Evolutionary conservation across 2,888 invertebrate species (phyloP).

Genomic region (Sarcophaga rosellei): DNA sequence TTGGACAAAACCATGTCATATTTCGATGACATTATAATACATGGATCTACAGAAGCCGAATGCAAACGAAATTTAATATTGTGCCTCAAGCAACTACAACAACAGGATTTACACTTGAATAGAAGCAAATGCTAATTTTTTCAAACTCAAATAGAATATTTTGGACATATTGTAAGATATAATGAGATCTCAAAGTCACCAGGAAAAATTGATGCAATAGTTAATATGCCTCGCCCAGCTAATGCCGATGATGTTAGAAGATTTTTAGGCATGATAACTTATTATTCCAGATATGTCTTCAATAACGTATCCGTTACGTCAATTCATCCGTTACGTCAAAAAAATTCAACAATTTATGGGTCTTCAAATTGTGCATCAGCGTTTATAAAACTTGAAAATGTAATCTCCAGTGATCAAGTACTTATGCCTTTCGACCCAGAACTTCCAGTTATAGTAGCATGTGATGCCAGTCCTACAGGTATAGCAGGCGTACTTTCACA

Average conservation of each 20-base stretch:
- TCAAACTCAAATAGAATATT: constrained; percentile 59
- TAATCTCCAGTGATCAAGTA: constrained; percentile 41
- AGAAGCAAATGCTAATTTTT: constrained; percentile 43
- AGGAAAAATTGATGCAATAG: constrained; percentile 56
- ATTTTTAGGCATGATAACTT: constrained; percentile 61
- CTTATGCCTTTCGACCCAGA: constrained; percentile 25
- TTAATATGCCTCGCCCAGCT: constrained; percentile 42
- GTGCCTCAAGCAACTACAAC: constrained; percentile 44
- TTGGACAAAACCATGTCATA: too few relatives aligned
- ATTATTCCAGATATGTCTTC: constrained; percentile 56
- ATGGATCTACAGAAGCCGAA: too few relatives aligned
- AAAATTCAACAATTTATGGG: constrained; percentile 40
- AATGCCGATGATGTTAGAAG: constrained; percentile 49
- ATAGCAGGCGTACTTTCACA: constrained; percentile 56
- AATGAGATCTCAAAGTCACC: constrained; percentile 55
- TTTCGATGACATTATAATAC: too few relatives aligned
- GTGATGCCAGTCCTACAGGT: constrained; percentile 54
- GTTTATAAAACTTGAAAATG: constrained; percentile 50
- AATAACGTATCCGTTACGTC: constrained; percentile 47
- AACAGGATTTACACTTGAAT: constrained; percentile 64
- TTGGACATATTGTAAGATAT: constrained; percentile 46
- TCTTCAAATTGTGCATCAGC: constrained; percentile 49
- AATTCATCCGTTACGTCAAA: constrained; percentile 42
- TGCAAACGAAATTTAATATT: too few relatives aligned
- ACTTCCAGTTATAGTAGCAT: constrained; percentile 12